Base-by-base conservation (phyloP, 2,113 vertebrate species). In the Lampris megalopsis region DNA sequence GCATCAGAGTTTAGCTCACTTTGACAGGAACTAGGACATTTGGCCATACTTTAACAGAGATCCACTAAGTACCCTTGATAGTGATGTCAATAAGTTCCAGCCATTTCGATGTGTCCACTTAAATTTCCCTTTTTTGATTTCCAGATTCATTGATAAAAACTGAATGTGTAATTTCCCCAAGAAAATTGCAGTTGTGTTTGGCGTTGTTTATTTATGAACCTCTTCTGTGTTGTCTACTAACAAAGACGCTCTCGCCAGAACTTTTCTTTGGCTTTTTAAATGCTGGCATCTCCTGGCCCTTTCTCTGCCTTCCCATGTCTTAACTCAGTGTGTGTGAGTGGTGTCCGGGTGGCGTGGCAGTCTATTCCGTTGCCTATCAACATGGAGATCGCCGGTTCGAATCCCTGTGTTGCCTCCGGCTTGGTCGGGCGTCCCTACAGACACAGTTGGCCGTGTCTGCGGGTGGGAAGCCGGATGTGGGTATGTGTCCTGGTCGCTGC, bases 241-340 rank as follows among this genome's bases (percentile, higher is more conserved):
- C 77, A 72, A 77, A 78, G 49, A 74, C 54, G 38, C 75, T 87
- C 75, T 83, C 4, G n/a, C 58, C 36, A 24, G 24, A 24, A 24
- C 43, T 76, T 78, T 69, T 41, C 48, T 68, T 1, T 3, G 24
- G 54, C 68, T 63, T 58, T 74, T 73, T 70, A 69, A 53, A 80
- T 56, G 5, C 68, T 24, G 63, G 73, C 65, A 77, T 75, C 59
- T 78, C 40, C 56, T 65, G 60, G 58, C 67, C 70, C 7, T 41
- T 11, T 66, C 9, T 86, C 59, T 73, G 71, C 69, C 49, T 75
- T 73, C 67, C 24, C 4, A 13, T 70, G 38, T 82, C 68, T 66
- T 75, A 73, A 75, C 84, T 84, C 57, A 42, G 56, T 61, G 59
- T 59, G 57, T 36, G 57, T 38, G 57, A 24, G 24, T 24, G 24